Percentiles rank a stretch among this genome's conserved stretches.
These are phyloP conservation scores for Chaetodon auriga DNA, from an alignment of 2,113 vertebrate genomes.

Conservation along the genomic window DNA sequence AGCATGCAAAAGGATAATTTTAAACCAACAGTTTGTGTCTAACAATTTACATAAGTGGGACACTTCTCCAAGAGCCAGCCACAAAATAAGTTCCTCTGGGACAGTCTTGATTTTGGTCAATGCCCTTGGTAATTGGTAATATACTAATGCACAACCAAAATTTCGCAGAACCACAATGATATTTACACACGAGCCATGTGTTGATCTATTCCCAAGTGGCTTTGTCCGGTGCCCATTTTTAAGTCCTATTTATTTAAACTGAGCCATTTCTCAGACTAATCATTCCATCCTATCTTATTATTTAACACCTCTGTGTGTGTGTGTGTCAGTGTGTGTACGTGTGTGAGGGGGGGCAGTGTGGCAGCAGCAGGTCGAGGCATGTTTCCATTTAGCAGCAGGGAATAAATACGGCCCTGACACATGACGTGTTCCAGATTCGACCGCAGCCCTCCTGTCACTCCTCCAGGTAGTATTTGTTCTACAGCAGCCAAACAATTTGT, in stretches of 20 bases:
- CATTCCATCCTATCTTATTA: conserved; percentile 22
- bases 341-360: conserved; percentile 18
- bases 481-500: conserved; percentile 72
- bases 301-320: conserved; percentile 31
- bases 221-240: conserved; percentile 16
- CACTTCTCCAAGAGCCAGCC: neutral
- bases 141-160: conserved; percentile 3
- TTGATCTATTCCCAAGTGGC: conserved; percentile 17
- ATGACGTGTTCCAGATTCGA: conserved; percentile 76
- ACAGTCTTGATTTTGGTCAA: neutral
- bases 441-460: conserved; percentile 70
- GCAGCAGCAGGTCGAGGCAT: conserved; percentile 70
- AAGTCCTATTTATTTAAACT: conserved; percentile 48
- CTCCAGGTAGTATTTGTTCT: conserved; percentile 73
- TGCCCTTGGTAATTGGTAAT: neutral
- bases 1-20: conserved; percentile 36
- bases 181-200: neutral
- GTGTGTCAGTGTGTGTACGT: neutral
- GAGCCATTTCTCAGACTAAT: conserved; percentile 38
- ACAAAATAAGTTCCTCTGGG: neutral
- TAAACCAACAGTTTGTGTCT: conserved; percentile 24
- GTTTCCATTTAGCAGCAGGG: conserved; percentile 74
- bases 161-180: conserved; percentile 1
- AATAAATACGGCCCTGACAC: conserved; percentile 79
- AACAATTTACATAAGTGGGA: conserved; percentile 11